Base-by-base conservation (phyloP, 2,888 invertebrate genomes). In the Gymnosoma rotundatum region DNA sequence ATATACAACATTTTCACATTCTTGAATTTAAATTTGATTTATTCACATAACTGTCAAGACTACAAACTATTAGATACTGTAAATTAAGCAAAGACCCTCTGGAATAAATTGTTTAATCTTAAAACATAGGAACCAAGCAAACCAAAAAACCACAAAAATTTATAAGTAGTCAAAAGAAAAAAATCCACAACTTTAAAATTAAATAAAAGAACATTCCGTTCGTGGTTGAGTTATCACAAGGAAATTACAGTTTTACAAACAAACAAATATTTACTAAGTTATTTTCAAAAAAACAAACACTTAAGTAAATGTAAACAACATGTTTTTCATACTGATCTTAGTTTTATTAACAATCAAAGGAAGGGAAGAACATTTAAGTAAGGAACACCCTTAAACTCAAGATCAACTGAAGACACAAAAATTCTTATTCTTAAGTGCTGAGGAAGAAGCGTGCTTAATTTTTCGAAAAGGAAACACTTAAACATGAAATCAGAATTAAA, bases 381-480 rank as follows among this genome's bases (percentile, higher is more conserved):
- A 58, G 38, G n/a, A 20, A 67, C 38, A 67, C 66, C 67, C 76
- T 50, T 25, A 58, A 48, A 75, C 32, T 20, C 0, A 56, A 18
- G 50, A 69, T 60, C 69, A 67, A 18, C 12, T 54, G 7, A 75
- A 36, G 42, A 64, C 16, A 67, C 18, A 60, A 58, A 66, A 69
- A 50, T 67, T 60, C 60, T n/a, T n/a, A n/a, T n/a, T n/a, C n/a
- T 38, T n/a, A 66, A 21, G 25, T 32, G 42, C 50, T 50, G 12
- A 74, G 45, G 52, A n/a, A n/a, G n/a, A n/a, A 52, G 18, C 20
- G 25, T 50, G 38, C 21, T 67, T 21, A 8, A 14, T 38, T 58
- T 14, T 60, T 21, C 1, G 20, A 64, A 76, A 73, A 73, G 76
- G 81, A 84, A 81, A 74, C 69, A 84, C 84, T 84, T 84, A 69